Percentiles rank a stretch among this genome's conserved stretches.
phyloP scores from a whole-genome alignment of 1,140 invertebrate genomes.

The Aphaenogaster ashmeadi region DNA sequence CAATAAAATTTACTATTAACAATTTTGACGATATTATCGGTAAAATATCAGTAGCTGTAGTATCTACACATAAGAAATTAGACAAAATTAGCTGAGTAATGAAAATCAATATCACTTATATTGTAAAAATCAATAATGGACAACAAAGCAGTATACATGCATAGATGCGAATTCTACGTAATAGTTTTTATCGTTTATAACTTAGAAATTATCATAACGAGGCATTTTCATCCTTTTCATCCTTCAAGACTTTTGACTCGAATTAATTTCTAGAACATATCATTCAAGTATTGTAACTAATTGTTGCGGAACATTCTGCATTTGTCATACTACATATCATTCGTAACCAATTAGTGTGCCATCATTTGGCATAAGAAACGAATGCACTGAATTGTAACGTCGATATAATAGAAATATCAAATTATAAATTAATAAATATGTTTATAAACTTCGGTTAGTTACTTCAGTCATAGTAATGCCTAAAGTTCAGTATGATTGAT shows the following conservation, averaged over 20 bases:
- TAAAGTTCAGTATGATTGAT: conserved; percentile 11
- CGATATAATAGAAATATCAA: background rate
- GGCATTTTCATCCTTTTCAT: background rate
- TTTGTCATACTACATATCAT: background rate
- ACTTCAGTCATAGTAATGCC: background rate
- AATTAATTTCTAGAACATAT: background rate
- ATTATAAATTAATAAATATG: background rate
- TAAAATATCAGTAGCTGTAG: background rate
- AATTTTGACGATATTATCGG: background rate
- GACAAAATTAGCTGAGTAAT: background rate
- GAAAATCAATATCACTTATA: conserved; percentile 1
- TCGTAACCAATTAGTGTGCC: background rate
- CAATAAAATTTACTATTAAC: background rate
- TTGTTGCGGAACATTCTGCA: background rate
- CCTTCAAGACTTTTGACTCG: background rate
- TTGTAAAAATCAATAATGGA: conserved; percentile 4
- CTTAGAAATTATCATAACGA: background rate
- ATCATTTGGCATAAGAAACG: background rate
- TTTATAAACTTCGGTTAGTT: background rate
- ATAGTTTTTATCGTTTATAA: background rate
- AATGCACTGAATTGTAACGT: background rate
- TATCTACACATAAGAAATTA: background rate
- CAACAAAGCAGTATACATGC: background rate
- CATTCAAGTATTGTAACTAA: background rate
- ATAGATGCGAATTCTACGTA: background rate